Evolutionary conservation across 2,113 vertebrate genomes (phyloP).

Genomic region (Sander lucioperca): DNA sequence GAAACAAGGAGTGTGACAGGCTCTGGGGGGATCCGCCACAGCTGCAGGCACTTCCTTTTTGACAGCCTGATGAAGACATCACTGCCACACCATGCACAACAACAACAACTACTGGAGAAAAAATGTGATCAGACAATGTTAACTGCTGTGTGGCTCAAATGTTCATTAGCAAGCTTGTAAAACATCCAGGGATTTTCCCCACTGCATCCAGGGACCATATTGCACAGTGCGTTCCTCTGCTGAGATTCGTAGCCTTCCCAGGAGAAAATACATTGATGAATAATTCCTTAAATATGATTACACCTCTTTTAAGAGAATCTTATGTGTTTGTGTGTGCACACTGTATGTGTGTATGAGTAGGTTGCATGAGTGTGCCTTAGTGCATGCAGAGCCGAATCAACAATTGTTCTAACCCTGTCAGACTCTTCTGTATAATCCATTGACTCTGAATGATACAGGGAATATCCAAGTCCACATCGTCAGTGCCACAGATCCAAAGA

Average conservation of each 20-base stretch:
- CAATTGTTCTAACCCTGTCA: conserved; percentile 71
- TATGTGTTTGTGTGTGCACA: conserved; percentile 21
- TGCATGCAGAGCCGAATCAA: conserved; percentile 54
- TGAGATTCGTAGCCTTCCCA: conserved; percentile 67
- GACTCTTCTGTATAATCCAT: conserved; percentile 57
- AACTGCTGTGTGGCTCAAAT: conserved; percentile 83
- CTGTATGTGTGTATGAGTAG: conserved; percentile 4
- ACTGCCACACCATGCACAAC: conserved; percentile 82
- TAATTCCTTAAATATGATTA: conserved; percentile 77
- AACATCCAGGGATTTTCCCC: conserved; percentile 78
- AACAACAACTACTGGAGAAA: conserved; percentile 68
- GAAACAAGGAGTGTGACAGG: conserved; percentile 89
- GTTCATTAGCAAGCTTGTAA: conserved; percentile 84
- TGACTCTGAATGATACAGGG: conserved; percentile 70
- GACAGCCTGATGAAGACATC: conserved; percentile 90
- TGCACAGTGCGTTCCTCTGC: conserved; percentile 74
- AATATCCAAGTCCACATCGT: conserved; percentile 59
- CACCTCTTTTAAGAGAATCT: conserved; percentile 46
- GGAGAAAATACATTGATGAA: conserved; percentile 76
- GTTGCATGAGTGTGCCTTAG: conserved; percentile 39
- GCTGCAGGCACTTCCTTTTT: conserved; percentile 87
- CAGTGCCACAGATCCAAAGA: conserved; percentile 50
- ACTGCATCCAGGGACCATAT: conserved; percentile 79
- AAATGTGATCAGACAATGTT: conserved; percentile 83
- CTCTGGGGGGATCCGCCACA: conserved; percentile 86